These are phyloP conservation scores for Zaprionus tsacasi DNA, from an alignment of 1,140 invertebrate species.

Conservation along the genomic window DNA sequence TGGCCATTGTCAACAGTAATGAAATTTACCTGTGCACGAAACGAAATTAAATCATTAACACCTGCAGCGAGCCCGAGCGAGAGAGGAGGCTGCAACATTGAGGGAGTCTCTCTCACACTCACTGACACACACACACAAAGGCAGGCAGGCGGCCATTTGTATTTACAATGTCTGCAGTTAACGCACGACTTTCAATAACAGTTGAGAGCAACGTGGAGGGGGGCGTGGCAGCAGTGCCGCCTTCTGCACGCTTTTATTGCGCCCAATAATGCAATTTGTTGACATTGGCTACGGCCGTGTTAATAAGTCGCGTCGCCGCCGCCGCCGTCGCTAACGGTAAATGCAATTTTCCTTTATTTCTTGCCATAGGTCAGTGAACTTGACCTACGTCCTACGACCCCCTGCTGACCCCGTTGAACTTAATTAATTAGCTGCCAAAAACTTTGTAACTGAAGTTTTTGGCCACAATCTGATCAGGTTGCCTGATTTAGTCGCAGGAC, in stretches of 20 bases:
- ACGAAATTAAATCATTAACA: constrained; percentile 79
- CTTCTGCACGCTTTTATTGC: constrained; percentile 63
- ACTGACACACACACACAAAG: background rate
- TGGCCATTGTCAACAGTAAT: constrained; percentile 74
- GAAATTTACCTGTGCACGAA: constrained; percentile 76
- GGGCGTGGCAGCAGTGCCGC: constrained; percentile 3
- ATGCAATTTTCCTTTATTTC: constrained; percentile 55
- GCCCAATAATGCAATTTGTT: constrained; percentile 78
- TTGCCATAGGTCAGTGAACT: constrained; percentile 35
- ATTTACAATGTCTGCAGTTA: constrained; percentile 38
- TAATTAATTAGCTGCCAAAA: constrained; percentile 82
- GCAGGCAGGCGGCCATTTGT: constrained; percentile 4
- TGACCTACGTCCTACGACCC: constrained; percentile 17
- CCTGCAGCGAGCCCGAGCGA: constrained; percentile 55
- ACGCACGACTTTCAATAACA: constrained; percentile 46
- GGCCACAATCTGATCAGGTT: constrained; percentile 77
- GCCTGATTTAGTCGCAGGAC: constrained; percentile 50
- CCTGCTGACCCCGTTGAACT: constrained; percentile 50
- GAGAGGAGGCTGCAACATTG: constrained; percentile 16
- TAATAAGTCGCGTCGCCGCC: constrained; percentile 63
- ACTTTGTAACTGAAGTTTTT: constrained; percentile 60
- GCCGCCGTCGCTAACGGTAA: constrained; percentile 34
- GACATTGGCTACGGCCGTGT: constrained; percentile 74
- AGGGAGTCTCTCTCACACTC: background rate
- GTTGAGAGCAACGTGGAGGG: too few species aligned